Conservation (phyloP, 2,113 vertebrate genomes). For the Erythrocebus patas region DNA sequence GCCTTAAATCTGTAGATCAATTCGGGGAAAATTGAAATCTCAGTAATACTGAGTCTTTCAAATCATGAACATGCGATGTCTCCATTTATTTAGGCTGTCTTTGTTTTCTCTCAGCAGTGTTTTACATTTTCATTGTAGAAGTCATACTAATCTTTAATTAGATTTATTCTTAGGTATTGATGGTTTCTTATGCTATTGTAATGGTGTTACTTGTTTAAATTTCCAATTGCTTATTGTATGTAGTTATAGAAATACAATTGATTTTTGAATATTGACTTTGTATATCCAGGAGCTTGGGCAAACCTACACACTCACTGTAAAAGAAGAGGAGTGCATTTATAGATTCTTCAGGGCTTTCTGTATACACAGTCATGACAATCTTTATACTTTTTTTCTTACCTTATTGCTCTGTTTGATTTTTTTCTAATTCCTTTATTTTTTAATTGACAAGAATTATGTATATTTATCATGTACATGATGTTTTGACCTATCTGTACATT, state of each 20-base stretch:
- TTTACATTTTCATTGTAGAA: neutral
- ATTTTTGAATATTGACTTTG: too few relatives aligned
- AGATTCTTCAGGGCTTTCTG: neutral
- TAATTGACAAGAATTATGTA: neutral
- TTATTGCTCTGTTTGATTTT: neutral
- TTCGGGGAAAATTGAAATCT: neutral
- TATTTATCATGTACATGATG: neutral
- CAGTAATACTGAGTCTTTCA: neutral
- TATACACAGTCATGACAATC: neutral
- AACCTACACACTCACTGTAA: neutral
- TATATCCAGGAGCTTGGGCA: neutral
- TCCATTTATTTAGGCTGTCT: neutral
- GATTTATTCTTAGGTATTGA: neutral
- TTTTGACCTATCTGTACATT: neutral
- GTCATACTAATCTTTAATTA: neutral
- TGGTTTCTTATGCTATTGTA: neutral
- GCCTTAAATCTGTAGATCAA: neutral
- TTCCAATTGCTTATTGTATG: neutral
- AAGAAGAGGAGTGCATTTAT: neutral
- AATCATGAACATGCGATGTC: neutral
- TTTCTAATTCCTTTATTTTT: neutral
- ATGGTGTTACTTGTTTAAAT: neutral
- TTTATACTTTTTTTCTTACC: neutral
- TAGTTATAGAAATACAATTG: neutral
- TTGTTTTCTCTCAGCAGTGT: neutral